A percentile compares a stretch with the other conserved stretches of the same genome.
These are phyloP conservation scores for Anas georgica DNA, from an alignment of 2,797 vertebrate genomes.

Conservation along the genomic window DNA sequence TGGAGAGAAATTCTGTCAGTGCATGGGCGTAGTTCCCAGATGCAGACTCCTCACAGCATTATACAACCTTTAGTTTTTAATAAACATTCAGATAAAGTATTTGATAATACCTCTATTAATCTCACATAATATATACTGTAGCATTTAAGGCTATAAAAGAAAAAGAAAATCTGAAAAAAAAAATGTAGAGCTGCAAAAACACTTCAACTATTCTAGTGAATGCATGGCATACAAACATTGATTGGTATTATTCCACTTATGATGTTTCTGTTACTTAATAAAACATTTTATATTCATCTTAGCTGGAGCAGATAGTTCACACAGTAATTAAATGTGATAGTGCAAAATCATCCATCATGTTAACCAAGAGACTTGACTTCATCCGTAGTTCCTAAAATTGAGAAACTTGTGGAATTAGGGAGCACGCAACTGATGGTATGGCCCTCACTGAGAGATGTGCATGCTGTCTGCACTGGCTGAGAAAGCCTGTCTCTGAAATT, in stretches of 20 bases:
- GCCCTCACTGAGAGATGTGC: background rate
- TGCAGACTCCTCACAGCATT: background rate
- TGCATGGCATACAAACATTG: background rate
- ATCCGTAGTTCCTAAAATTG: background rate
- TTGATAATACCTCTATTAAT: background rate
- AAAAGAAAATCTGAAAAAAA: background rate
- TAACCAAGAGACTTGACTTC: background rate
- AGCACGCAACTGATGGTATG: background rate
- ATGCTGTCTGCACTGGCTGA: background rate
- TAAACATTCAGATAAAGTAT: conserved; percentile 15
- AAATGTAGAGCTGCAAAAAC: background rate
- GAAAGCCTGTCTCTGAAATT: background rate
- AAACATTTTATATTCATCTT: background rate
- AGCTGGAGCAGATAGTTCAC: background rate
- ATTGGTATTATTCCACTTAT: background rate
- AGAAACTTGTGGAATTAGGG: background rate
- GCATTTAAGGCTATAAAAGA: background rate
- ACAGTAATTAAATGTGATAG: background rate
- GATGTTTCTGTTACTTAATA: background rate
- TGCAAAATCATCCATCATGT: background rate
- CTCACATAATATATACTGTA: background rate
- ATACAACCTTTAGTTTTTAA: background rate
- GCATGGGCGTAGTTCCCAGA: background rate
- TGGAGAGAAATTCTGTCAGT: conserved; percentile 8
- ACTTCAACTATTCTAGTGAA: background rate